Conservation (phyloP, 2,113 vertebrate species). For the Cyanoderma ruficeps region DNA sequence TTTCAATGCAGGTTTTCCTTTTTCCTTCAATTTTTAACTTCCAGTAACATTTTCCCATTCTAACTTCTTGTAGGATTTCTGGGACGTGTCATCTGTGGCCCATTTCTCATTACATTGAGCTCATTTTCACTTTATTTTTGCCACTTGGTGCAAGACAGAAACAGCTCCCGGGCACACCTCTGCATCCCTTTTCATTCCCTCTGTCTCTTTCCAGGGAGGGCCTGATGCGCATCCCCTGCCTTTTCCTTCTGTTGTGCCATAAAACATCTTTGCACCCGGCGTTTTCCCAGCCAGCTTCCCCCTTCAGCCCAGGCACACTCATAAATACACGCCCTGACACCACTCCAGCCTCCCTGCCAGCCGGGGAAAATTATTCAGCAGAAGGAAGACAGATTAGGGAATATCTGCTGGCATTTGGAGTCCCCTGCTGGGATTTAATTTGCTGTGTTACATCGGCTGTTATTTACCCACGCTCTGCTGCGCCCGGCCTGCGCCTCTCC, state of each 20-base stretch:
- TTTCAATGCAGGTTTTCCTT: neutral
- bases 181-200: neutral
- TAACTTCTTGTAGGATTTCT: too few relatives aligned
- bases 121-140: neutral
- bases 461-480: slow-evolving; percentile 15
- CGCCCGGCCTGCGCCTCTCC: neutral
- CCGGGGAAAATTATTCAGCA: neutral
- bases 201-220: neutral
- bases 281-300: neutral
- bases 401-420: neutral
- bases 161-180: neutral
- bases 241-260: neutral
- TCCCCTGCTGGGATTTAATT: slow-evolving; percentile 37
- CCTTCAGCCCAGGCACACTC: fast-evolving
- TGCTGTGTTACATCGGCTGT: neutral
- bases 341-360: neutral
- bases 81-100: neutral
- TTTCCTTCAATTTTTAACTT: neutral
- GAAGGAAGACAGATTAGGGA: neutral
- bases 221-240: fast-evolving
- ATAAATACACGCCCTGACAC: neutral
- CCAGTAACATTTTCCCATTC: neutral
- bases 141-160: neutral
- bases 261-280: neutral
- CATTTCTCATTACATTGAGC: neutral